Percentiles rank a stretch among this genome's conserved stretches.
Conservation (phyloP, 2,888 invertebrate genomes). For the Dinocampus coccinellae region DNA sequence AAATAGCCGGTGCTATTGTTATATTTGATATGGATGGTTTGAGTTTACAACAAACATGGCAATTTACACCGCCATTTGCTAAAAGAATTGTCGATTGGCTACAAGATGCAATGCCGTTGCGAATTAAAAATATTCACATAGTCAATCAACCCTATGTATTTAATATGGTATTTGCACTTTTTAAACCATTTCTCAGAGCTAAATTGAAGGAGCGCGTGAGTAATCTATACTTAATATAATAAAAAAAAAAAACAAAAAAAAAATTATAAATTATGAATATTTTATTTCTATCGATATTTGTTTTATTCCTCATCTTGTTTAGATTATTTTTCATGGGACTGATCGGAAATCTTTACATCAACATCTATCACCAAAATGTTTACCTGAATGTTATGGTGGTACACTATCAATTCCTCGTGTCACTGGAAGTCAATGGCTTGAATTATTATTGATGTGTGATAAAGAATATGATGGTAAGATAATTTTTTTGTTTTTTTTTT, state of each 20-base stretch:
- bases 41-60: constrained; percentile 84
- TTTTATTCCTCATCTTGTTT: constrained; percentile 36
- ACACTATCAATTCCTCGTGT: constrained; percentile 78
- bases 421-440: constrained; percentile 80
- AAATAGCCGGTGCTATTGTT: constrained; percentile 79
- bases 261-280: constrained; percentile 7
- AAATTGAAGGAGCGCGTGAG: constrained; percentile 82
- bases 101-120: constrained; percentile 86
- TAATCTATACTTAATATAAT: too few species aligned
- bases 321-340: constrained; percentile 83
- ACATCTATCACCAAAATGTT: constrained; percentile 78
- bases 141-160: constrained; percentile 92
- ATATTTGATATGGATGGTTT: constrained; percentile 90
- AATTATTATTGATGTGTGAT: constrained; percentile 80
- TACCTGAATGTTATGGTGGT: constrained; percentile 82
- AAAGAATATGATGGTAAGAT: constrained; percentile 78
- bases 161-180: constrained; percentile 88
- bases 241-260: neutral
- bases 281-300: too few species aligned
- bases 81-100: constrained; percentile 88
- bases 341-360: constrained; percentile 81
- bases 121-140: constrained; percentile 89
- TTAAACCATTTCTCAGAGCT: constrained; percentile 90
- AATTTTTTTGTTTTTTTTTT: neutral
- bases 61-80: constrained; percentile 88